These are phyloP conservation scores for Andrena trimmerana DNA, from an alignment of 2,888 invertebrate species.

Conservation along the genomic window DNA sequence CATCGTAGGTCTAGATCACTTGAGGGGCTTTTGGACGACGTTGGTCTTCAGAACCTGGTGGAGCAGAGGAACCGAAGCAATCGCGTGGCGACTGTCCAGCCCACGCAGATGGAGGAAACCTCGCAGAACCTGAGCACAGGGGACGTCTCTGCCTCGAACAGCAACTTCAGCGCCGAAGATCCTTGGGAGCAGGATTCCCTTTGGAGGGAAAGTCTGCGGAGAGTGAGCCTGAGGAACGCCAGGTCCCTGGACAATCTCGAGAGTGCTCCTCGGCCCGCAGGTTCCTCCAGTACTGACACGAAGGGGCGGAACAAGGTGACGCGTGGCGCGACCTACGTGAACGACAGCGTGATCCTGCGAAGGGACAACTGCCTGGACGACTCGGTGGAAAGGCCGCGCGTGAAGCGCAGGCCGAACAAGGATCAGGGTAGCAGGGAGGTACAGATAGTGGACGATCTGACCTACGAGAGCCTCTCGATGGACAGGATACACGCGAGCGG, in stretches of 20 bases:
- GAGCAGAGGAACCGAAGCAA: constrained; percentile 78
- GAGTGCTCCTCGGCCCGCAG: constrained; percentile 49
- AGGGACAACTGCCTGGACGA: constrained; percentile 80
- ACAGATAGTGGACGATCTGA: constrained; percentile 85
- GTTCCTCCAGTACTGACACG: constrained; percentile 41
- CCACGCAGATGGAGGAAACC: constrained; percentile 44
- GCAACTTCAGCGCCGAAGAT: constrained; percentile 86
- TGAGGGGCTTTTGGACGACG: constrained; percentile 87
- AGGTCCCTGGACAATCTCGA: constrained; percentile 94
- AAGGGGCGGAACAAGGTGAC: constrained; percentile 86
- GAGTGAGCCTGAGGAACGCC: constrained; percentile 93
- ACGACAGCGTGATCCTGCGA: constrained; percentile 89
- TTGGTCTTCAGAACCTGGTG: constrained; percentile 80
- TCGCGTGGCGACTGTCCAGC: constrained; percentile 55
- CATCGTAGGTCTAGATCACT: constrained; percentile 87
- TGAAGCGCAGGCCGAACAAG: constrained; percentile 72
- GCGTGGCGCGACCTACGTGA: constrained; percentile 92
- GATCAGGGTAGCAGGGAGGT: constrained; percentile 33
- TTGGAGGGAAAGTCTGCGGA: constrained; percentile 92
- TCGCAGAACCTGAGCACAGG: neutral
- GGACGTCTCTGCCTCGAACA: neutral
- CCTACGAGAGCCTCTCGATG: constrained; percentile 87
- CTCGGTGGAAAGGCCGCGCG: constrained; percentile 52
- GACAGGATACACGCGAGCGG: constrained; percentile 81
- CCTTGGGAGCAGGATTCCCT: constrained; percentile 94